These are phyloP conservation scores for Malaclemys terrapin DNA, from an alignment of 2,113 vertebrate species.

Conservation along the genomic window DNA sequence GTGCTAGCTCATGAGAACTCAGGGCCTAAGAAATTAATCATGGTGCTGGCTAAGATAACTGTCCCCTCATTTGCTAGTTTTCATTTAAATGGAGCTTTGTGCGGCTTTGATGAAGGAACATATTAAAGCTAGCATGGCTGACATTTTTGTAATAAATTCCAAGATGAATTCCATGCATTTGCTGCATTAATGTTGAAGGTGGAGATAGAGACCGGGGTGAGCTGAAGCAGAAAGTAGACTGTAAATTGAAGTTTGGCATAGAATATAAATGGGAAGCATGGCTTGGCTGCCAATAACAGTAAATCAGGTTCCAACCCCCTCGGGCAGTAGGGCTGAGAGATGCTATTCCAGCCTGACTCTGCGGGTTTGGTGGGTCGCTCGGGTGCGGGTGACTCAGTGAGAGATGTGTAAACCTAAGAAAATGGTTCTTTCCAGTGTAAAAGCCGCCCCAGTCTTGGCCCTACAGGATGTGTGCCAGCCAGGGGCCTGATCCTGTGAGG, in stretches of 20 bases:
- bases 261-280: conserved; percentile 60
- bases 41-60: neutral
- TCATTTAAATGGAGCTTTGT: conserved; percentile 64
- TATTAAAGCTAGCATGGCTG: conserved; percentile 36
- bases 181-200: conserved; percentile 52
- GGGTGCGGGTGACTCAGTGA: neutral
- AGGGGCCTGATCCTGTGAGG: neutral
- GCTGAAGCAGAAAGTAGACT: conserved; percentile 53
- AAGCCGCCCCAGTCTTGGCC: neutral
- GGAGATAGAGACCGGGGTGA: conserved; percentile 51
- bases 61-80: neutral
- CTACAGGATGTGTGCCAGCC: neutral
- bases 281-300: conserved; percentile 41
- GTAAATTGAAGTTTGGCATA: conserved; percentile 67
- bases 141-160: conserved; percentile 39
- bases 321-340: neutral
- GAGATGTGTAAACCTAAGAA: neutral
- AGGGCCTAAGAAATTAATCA: neutral
- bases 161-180: conserved; percentile 54
- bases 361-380: accelerated
- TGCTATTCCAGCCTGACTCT: accelerated
- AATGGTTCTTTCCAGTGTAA: accelerated
- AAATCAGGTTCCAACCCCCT: conserved; percentile 21
- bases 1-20: neutral
- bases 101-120: conserved; percentile 14